Evolutionary conservation across 2,797 vertebrate species (phyloP), one percentile per base, ranked within the genome.

Genomic region (Thripadectes ignobilis): DNA sequence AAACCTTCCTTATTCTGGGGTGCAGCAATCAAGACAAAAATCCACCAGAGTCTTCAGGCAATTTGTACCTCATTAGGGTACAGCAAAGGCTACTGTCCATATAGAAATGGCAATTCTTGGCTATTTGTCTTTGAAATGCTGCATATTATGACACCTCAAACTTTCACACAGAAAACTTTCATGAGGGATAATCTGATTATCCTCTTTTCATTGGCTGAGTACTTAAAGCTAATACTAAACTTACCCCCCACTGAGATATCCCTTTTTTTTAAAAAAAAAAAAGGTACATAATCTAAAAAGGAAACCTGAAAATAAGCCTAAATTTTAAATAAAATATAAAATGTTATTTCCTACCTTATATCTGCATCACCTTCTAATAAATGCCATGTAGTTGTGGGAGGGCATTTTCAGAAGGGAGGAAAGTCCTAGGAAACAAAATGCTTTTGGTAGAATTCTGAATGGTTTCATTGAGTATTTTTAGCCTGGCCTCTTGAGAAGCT

Each of bases 391-490:
- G 89, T 71, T 71, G 34, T 85, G 41, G 67, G 67, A 90, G 66
- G 80, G 83, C 67, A 93, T 88, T 91, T 95, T 88, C 83, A 90
- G 83, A 92, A 82, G 71, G 55, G 78, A 89, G 73, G 52, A 68
- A 93, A 93, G 76, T 74, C 85, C 71, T 65, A 94, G 83, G 93
- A 94, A 95, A 96, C 71, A 95, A 95, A 96, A 93, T 34, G 74
- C 77, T 95, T 90, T 95, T 76, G 93, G 96, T 57, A 96, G 83
- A 95, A 92, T 43, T 48, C 62, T 96, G 88, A 97, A 97, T 93
- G 91, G 89, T 87, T 93, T 94, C 92, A 97, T 94, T 96, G 94
- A 96, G 78, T 95, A 94, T 96, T 96, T 92, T 96, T 91, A 96
- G 91, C 63, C 52, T 55, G 75, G 94, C 85, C 85, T 95, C 90